These are phyloP conservation scores for Hoplodrina ambigua DNA, from an alignment of 2,888 invertebrate species.

Conservation along the genomic window DNA sequence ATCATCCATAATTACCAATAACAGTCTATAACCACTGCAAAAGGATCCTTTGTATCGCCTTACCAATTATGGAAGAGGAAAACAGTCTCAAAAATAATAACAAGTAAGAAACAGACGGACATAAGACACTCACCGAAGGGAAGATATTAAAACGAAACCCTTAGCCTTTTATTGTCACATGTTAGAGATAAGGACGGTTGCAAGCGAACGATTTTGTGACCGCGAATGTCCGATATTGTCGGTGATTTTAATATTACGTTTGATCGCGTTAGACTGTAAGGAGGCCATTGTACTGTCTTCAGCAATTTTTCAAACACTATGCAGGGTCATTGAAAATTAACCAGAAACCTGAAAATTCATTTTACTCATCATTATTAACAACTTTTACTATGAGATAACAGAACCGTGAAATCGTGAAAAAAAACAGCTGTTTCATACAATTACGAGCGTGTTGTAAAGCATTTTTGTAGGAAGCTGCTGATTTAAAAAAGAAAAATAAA, in stretches of 20 bases:
- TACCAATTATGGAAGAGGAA: conserved; percentile 55
- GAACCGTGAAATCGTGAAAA: too few relatives aligned
- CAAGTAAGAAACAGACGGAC: conserved; percentile 49
- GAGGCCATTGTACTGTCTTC: too few relatives aligned
- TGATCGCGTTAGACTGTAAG: neutral
- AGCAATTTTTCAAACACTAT: too few relatives aligned
- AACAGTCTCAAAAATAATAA: conserved; percentile 58
- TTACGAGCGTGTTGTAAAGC: too few relatives aligned
- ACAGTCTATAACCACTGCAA: conserved; percentile 32
- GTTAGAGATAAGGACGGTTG: conserved; percentile 30
- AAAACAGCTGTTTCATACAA: too few relatives aligned
- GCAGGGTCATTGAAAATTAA: too few relatives aligned
- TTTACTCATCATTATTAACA: too few relatives aligned
- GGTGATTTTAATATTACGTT: neutral
- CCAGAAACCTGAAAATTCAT: too few relatives aligned
- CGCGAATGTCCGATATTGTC: neutral
- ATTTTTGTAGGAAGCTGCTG: too few relatives aligned
- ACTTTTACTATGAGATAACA: too few relatives aligned
- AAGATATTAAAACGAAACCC: conserved; percentile 58
- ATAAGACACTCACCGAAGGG: conserved; percentile 52
- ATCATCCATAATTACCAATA: conserved; percentile 53
- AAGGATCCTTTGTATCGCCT: conserved; percentile 44
- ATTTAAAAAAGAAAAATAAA: too few relatives aligned
- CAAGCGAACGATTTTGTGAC: neutral
- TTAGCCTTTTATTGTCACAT: conserved; percentile 50